Conservation (phyloP, 1,140 invertebrate species). For the Heliconius nattereri region DNA sequence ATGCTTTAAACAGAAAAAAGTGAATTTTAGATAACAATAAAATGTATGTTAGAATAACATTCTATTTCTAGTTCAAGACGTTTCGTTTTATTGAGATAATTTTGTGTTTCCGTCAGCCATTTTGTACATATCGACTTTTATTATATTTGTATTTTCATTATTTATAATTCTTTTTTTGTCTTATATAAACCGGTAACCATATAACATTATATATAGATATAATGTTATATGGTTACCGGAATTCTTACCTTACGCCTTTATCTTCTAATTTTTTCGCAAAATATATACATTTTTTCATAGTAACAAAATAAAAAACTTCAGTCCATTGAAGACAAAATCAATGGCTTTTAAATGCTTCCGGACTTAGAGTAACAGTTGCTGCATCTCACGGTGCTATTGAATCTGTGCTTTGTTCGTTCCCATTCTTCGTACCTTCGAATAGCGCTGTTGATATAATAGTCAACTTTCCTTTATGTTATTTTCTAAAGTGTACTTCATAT, state of each 20-base stretch:
- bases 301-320: slow-evolving; percentile 9
- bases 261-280: no score
- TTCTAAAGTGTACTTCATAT: slow-evolving; percentile 23
- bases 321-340: slow-evolving; percentile 25
- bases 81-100: neutral
- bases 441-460: slow-evolving; percentile 27
- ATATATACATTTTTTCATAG: neutral
- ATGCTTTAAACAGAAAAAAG: neutral
- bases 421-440: slow-evolving; percentile 23
- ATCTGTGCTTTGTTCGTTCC: slow-evolving; percentile 26
- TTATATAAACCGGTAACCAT: no score
- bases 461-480: slow-evolving; percentile 24
- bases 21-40: neutral
- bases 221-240: no score
- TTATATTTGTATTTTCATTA: no score
- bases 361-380: slow-evolving; percentile 21
- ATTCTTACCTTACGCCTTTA: no score
- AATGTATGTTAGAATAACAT: slow-evolving; percentile 1
- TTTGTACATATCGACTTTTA: neutral
- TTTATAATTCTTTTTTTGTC: no score
- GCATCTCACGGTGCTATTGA: slow-evolving; percentile 29
- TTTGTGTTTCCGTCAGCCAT: neutral
- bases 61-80: neutral
- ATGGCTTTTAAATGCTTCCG: slow-evolving; percentile 26
- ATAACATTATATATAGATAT: no score